phyloP scores from a whole-genome alignment of 2,113 vertebrate species.

The Xiphias gladius region DNA sequence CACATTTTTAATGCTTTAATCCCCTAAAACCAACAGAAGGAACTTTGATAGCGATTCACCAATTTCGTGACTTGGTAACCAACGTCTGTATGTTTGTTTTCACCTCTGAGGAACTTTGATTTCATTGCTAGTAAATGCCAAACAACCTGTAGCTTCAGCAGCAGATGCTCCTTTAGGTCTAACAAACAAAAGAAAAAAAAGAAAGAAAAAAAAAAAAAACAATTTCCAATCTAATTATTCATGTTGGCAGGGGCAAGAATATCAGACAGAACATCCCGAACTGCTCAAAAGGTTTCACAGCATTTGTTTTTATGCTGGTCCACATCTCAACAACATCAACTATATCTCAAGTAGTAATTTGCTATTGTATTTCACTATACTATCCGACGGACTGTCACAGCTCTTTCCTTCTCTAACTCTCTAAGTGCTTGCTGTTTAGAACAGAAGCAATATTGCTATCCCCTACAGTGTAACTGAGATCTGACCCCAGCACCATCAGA shows the following conservation, averaged over 20 bases:
- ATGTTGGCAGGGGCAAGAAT: slow-evolving; percentile 9
- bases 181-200: neutral
- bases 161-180: slow-evolving; percentile 25
- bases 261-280: slow-evolving; percentile 24
- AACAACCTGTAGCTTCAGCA: slow-evolving; percentile 26
- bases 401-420: slow-evolving; percentile 22
- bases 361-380: slow-evolving; percentile 34
- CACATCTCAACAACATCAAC: slow-evolving; percentile 45
- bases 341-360: slow-evolving; percentile 51
- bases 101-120: neutral
- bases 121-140: slow-evolving; percentile 39
- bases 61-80: slow-evolving; percentile 4
- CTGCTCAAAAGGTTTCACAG: slow-evolving; percentile 15
- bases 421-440: slow-evolving; percentile 48
- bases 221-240: neutral
- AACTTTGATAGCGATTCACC: slow-evolving; percentile 1
- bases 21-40: slow-evolving; percentile 31
- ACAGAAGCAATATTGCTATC: slow-evolving; percentile 51
- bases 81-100: slow-evolving; percentile 20
- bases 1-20: slow-evolving; percentile 35
- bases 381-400: slow-evolving; percentile 33
- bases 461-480: slow-evolving; percentile 30
- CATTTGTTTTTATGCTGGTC: slow-evolving; percentile 16
- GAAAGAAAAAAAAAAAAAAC: neutral
- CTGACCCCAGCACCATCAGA: slow-evolving; percentile 56